A percentile compares a stretch with the other conserved stretches of the same genome.
These are phyloP conservation scores for Drosophila nikananu DNA, from an alignment of 1,140 invertebrate species.

Conservation along the genomic window DNA sequence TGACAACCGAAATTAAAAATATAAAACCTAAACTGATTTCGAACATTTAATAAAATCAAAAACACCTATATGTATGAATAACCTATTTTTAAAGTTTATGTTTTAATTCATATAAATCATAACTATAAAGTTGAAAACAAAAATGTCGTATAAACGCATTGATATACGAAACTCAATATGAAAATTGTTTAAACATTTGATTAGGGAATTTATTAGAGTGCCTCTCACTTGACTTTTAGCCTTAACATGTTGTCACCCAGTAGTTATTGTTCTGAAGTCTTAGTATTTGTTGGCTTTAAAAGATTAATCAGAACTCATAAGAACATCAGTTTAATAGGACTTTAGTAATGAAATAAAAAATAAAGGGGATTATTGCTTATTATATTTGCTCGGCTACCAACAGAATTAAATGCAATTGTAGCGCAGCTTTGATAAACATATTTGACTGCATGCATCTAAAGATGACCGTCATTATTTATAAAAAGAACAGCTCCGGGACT, in stretches of 20 bases:
- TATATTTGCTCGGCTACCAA: neutral
- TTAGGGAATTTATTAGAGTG: no score
- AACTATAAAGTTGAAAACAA: no score
- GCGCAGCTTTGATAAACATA: neutral
- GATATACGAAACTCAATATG: no score
- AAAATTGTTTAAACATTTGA: no score
- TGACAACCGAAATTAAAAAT: neutral
- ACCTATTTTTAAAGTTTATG: neutral
- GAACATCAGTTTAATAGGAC: neutral
- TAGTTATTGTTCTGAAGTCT: neutral
- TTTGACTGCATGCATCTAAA: neutral
- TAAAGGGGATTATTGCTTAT: neutral
- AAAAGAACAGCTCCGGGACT: slow-evolving; percentile 7
- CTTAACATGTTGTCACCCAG: no score
- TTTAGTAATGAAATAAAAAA: neutral
- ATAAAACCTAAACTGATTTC: neutral
- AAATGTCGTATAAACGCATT: no score
- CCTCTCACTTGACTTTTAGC: no score
- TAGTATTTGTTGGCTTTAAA: neutral
- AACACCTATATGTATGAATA: neutral
- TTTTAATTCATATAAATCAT: neutral
- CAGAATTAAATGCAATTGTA: slow-evolving; percentile 1
- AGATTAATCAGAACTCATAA: no score
- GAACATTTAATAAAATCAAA: neutral
- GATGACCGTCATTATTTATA: slow-evolving; percentile 5